Evolutionary conservation across 2,888 invertebrate species (phyloP).

Genomic region (Tenthredo distinguenda): DNA sequence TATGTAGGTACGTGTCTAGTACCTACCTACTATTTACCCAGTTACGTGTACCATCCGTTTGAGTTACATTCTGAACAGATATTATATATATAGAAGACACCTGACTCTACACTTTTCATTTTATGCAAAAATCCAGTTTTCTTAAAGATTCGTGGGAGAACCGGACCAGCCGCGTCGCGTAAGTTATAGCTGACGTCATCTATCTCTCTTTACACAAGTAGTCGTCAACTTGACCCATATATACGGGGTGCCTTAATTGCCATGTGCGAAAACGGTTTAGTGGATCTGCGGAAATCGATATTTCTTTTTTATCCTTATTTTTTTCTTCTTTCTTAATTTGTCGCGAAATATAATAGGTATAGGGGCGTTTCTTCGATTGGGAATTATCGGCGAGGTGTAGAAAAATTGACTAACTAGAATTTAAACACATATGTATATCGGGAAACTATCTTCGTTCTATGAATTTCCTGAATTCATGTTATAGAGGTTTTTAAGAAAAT

Average conservation of each 20-base stretch:
- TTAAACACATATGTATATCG: neutral
- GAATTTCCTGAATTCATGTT: neutral
- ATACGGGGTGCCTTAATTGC: conserved; percentile 12
- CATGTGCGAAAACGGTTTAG: neutral
- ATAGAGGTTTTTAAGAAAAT: neutral
- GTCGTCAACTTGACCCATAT: conserved; percentile 45
- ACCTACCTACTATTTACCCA: neutral
- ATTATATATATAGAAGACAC: neutral
- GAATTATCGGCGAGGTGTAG: too few species aligned
- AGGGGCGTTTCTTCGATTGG: neutral
- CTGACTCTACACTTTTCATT: conserved; percentile 1
- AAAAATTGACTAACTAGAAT: neutral
- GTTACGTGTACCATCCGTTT: neutral
- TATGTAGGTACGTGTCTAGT: neutral
- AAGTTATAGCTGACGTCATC: conserved; percentile 13
- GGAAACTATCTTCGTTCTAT: neutral
- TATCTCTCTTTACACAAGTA: neutral
- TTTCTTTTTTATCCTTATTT: neutral
- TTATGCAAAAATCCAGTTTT: conserved; percentile 38
- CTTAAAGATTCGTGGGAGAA: conserved; percentile 47
- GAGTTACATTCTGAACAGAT: neutral
- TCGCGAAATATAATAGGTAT: neutral
- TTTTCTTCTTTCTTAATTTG: neutral
- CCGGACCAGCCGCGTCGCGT: neutral
- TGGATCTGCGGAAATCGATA: neutral